phyloP scores from a whole-genome alignment of 2,797 vertebrate genomes.

The Lacerta agilis region DNA sequence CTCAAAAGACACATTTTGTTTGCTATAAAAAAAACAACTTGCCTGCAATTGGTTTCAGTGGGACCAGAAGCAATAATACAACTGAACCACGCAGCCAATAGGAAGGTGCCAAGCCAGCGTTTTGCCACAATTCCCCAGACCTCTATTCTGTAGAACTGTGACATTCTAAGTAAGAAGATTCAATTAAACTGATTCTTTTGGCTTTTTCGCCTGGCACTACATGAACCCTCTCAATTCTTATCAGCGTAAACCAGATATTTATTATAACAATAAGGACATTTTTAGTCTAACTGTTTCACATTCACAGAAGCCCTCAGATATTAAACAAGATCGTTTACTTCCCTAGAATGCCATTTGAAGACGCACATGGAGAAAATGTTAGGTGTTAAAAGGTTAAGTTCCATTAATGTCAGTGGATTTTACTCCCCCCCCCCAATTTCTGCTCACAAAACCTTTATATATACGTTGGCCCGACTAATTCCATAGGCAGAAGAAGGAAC shows the following conservation, averaged over 20 bases:
- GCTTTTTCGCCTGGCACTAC: conserved; percentile 70
- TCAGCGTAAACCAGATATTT: conserved; percentile 75
- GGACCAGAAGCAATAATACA: conserved; percentile 50
- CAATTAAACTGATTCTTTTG: conserved; percentile 74
- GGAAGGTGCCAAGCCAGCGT: conserved; percentile 61
- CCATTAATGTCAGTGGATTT: conserved; percentile 60
- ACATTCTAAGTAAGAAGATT: conserved; percentile 69
- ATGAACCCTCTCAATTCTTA: conserved; percentile 73
- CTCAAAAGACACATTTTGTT: conserved; percentile 50
- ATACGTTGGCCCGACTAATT: conserved; percentile 11
- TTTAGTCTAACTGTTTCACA: conserved; percentile 65
- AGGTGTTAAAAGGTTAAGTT: conserved; percentile 65
- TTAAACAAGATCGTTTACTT: conserved; percentile 58
- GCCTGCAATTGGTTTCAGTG: conserved; percentile 60
- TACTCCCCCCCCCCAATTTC: conserved; percentile 1
- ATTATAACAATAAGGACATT: conserved; percentile 70
- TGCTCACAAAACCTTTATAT: conserved; percentile 30
- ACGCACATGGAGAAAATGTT: conserved; percentile 54
- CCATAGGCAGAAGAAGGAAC: not conserved
- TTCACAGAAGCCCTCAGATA: conserved; percentile 60
- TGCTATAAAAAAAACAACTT: conserved; percentile 38
- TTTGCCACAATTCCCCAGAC: conserved; percentile 67
- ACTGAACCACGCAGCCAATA: conserved; percentile 35
- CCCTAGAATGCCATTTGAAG: conserved; percentile 62
- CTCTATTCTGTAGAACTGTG: conserved; percentile 57